Evolutionary conservation across 2,113 vertebrate genomes (phyloP).

Genomic region (Peromyscus californicus): DNA sequence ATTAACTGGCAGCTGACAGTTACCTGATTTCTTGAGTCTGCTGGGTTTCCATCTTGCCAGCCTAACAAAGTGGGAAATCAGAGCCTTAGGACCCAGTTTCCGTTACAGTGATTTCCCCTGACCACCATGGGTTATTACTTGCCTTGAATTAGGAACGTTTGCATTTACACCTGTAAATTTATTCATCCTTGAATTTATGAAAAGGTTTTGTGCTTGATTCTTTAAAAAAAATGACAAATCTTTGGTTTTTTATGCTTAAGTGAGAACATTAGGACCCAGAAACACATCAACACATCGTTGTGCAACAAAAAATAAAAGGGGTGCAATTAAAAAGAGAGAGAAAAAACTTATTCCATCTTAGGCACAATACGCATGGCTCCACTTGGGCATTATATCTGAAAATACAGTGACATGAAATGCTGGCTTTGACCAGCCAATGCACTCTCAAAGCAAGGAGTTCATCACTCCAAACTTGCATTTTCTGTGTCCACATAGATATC

Average conservation of each 20-base stretch:
- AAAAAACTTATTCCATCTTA: neutral
- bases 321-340: neutral
- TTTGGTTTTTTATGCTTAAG: neutral
- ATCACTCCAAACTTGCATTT: conserved; percentile 9
- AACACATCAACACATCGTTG: neutral
- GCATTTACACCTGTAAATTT: neutral
- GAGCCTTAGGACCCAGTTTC: neutral
- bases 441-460: neutral
- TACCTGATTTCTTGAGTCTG: neutral
- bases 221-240: neutral
- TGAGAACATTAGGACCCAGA: neutral
- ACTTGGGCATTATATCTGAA: conserved; percentile 55
- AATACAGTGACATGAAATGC: neutral
- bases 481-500: neutral
- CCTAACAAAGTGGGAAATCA: neutral
- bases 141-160: neutral
- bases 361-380: neutral
- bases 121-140: neutral
- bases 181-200: neutral
- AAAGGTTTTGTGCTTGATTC: neutral
- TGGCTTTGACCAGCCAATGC: conserved; percentile 12
- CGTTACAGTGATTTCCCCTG: neutral
- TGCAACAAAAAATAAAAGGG: neutral
- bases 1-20: neutral
- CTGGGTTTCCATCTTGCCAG: neutral